Percentiles rank a stretch among this genome's conserved stretches.
Evolutionary conservation across 2,113 vertebrate species (phyloP).

Genomic region (Benitochromis conjunctus): DNA sequence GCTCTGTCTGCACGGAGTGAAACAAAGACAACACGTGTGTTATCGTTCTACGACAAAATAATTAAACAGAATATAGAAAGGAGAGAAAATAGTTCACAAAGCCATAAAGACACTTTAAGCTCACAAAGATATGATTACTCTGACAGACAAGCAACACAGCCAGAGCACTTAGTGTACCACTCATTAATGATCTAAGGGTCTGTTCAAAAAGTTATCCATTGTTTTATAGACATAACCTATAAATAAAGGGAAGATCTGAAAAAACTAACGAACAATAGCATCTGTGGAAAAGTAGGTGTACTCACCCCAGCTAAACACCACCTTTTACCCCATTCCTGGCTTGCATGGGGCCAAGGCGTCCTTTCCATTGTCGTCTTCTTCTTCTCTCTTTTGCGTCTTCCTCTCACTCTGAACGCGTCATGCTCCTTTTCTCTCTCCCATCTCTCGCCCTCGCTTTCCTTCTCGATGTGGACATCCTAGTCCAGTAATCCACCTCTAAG

Average conservation of each 20-base stretch:
- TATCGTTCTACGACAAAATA: not conserved
- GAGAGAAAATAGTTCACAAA: not conserved
- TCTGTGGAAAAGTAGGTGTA: not conserved
- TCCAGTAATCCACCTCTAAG: conserved; percentile 72
- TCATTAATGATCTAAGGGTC: not conserved
- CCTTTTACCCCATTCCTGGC: conserved; percentile 23
- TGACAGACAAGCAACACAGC: not conserved
- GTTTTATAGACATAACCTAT: not conserved
- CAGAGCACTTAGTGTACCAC: not conserved
- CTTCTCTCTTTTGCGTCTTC: not conserved
- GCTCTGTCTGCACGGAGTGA: conserved; percentile 5
- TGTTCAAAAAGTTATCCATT: not conserved
- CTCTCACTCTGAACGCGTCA: conserved; percentile 1
- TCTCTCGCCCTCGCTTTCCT: conserved; percentile 1
- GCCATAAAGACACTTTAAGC: not conserved
- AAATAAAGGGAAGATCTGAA: not conserved
- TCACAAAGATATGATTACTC: not conserved
- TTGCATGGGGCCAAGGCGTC: conserved; percentile 7
- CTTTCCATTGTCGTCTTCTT: conserved; percentile 38
- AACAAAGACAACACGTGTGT: not conserved
- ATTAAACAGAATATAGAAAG: not conserved
- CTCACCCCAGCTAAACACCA: conserved; percentile 43
- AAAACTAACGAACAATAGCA: not conserved
- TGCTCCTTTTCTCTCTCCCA: not conserved
- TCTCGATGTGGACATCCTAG: conserved; percentile 57